phyloP scores from a whole-genome alignment of 2,797 vertebrate species.

The Phrynocephalus vlangalii region DNA sequence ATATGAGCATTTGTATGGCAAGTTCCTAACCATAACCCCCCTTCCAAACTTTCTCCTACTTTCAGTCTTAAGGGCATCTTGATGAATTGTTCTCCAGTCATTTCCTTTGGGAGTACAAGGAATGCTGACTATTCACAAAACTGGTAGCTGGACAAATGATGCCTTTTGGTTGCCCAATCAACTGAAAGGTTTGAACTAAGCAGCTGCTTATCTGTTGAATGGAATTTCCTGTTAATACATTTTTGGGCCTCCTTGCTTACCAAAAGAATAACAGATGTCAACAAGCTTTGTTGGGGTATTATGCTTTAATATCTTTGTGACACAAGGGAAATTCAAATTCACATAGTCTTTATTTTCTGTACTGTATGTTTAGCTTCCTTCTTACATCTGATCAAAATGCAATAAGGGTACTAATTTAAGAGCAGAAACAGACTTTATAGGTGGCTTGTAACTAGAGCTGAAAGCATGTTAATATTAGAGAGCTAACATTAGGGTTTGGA shows the following conservation, averaged over 20 bases:
- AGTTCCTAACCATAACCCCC: conserved; percentile 45
- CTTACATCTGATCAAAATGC: too few species aligned
- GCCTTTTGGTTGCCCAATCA: conserved; percentile 70
- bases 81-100: conserved; percentile 73
- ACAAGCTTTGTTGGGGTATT: conserved; percentile 64
- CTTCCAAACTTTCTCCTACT: conserved; percentile 62
- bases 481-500: too few species aligned
- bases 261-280: conserved; percentile 72
- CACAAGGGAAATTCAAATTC: neutral
- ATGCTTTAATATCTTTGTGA: conserved; percentile 47
- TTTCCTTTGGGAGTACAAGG: conserved; percentile 75
- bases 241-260: conserved; percentile 74
- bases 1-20: conserved; percentile 62
- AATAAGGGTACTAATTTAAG: neutral
- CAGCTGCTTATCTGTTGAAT: conserved; percentile 81
- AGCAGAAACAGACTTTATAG: neutral
- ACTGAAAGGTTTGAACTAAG: conserved; percentile 68
- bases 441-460: too few species aligned
- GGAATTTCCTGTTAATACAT: conserved; percentile 82
- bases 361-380: neutral
- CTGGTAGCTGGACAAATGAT: conserved; percentile 61
- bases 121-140: conserved; percentile 79
- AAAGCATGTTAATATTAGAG: too few species aligned
- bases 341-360: neutral
- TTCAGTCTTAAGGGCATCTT: conserved; percentile 68